Evolutionary conservation across 1,140 invertebrate species (phyloP).

Genomic region (Adelges cooleyi): DNA sequence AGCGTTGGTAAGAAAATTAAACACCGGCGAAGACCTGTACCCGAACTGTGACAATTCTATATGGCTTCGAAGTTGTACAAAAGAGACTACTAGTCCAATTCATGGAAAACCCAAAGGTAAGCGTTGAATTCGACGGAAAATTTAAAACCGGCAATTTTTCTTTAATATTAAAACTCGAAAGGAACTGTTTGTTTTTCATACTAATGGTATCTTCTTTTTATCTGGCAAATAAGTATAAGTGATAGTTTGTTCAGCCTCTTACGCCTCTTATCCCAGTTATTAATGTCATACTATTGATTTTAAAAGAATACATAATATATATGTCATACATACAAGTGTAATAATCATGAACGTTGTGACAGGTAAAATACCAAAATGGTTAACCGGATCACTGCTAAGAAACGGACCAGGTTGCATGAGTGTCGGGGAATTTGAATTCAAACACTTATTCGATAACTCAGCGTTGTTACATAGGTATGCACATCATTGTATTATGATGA

Average conservation of each 20-base stretch:
- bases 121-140: no score
- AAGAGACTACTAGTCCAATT: constrained; percentile 57
- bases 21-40: constrained; percentile 39
- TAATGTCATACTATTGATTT: no score
- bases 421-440: constrained; percentile 61
- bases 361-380: constrained; percentile 63
- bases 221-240: no score
- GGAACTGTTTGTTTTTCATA: no score
- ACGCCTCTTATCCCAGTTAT: no score
- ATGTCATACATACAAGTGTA: no score
- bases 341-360: no score
- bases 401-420: constrained; percentile 76
- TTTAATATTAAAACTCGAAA: no score
- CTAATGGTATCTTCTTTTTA: no score
- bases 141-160: no score
- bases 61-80: constrained; percentile 65
- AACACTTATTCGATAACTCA: constrained; percentile 77
- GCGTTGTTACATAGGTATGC: constrained; percentile 66
- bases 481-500: background rate
- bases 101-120: constrained; percentile 48
- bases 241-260: no score
- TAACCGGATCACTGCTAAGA: constrained; percentile 61
- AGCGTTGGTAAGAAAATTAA: background rate
- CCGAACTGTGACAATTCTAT: constrained; percentile 60
- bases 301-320: no score